Conservation (phyloP, 2,888 invertebrate species). For the Netelia virgata region DNA sequence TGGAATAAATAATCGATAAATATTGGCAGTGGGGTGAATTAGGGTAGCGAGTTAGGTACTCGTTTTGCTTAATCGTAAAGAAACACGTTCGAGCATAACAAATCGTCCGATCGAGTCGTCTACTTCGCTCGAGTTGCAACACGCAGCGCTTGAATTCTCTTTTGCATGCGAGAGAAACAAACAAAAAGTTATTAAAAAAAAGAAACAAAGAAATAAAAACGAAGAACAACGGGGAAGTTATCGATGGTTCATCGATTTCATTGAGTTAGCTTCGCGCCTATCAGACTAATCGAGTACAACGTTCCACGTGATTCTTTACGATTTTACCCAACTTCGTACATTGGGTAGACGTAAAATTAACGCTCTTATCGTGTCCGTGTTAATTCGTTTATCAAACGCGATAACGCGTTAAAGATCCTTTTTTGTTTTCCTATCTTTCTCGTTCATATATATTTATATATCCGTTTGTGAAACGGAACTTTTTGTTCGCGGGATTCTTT, state of each 20-base stretch:
- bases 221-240: not conserved
- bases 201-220: too few species aligned
- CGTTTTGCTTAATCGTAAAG: constrained; percentile 58
- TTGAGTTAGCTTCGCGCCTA: constrained; percentile 23
- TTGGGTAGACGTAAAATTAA: constrained; percentile 31
- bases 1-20: constrained; percentile 78
- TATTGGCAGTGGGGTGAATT: constrained; percentile 73
- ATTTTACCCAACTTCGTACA: constrained; percentile 50
- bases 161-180: not conserved
- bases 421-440: not conserved
- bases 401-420: constrained; percentile 51
- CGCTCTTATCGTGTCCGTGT: constrained; percentile 51
- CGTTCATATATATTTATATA: constrained; percentile 12
- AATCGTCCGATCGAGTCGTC: not conserved
- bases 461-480: constrained; percentile 45
- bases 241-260: constrained; percentile 17
- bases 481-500: constrained; percentile 37
- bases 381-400: constrained; percentile 62
- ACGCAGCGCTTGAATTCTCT: not conserved
- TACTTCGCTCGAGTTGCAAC: not conserved
- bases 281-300: constrained; percentile 55
- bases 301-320: constrained; percentile 59
- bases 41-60: constrained; percentile 62
- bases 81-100: constrained; percentile 30
- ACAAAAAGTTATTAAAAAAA: not conserved